Evolutionary conservation across 1,140 invertebrate species (phyloP), one percentile per base, ranked within the genome.

Genomic region (Pseudomyrmex concolor): DNA sequence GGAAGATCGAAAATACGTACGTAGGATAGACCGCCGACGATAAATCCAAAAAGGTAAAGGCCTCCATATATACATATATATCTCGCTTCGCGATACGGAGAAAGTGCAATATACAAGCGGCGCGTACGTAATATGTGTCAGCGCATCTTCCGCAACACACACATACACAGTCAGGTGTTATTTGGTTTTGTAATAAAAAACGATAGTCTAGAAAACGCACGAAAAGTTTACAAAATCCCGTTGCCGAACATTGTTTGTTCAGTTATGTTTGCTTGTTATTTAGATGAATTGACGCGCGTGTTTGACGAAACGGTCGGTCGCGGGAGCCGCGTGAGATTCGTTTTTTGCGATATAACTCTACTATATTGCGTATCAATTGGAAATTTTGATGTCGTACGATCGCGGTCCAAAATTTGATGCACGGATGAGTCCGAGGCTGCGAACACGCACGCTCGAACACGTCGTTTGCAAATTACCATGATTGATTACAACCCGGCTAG

Each of bases 401-500:
- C 34, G 10, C 43, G 76, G 76, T n/a, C 76, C 1, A 80, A 80
- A 78, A 80, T 71, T 59, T 45, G 43, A 71, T 50, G 19, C 54
- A 5, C 66, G 66, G 2, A 59, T 50, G 54, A 43, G 25, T 71
- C 59, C 17, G 76, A 80, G 43, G 55, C 43, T 17, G 19, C 70
- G 34, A 34, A 34, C 25, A 34, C 25, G 34, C 22, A 60, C 12
- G 76, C 19, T 19, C 19, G 54, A 70, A 78, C 34, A 19, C 76
- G 19, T 59, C 34, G 51, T 17, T 25, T 54, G 15, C 43, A 59
- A 80, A 80, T 80, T 80, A 80, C 43, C 76, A 80, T 80, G 76
- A 71, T 80, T 80, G 64, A 80, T 80, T 71, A 55, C 66, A 17
- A 8, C 10, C 76, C 5, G 15, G 45, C 43, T 22, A 34, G 76